Percentiles rank a stretch among this genome's conserved stretches.
phyloP scores from a whole-genome alignment of 1,140 invertebrate genomes.

The Scaptomyza pallida region DNA sequence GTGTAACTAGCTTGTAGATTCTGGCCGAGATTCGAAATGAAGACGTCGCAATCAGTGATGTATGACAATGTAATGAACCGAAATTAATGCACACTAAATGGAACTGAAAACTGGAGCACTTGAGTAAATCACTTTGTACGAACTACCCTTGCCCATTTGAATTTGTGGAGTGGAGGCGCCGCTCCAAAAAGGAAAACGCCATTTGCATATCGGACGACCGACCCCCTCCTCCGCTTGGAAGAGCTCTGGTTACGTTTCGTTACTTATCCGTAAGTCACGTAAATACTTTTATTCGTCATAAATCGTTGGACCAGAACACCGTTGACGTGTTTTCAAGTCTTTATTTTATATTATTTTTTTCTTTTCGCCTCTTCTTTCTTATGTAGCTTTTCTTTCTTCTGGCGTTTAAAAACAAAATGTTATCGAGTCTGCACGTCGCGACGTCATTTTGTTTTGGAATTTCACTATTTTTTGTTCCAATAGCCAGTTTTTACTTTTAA shows the following conservation, averaged over 20 bases:
- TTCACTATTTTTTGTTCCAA: constrained; percentile 67
- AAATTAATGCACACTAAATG: constrained; percentile 72
- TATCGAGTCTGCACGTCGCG: constrained; percentile 43
- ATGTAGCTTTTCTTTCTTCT: constrained; percentile 53
- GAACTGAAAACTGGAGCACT: constrained; percentile 68
- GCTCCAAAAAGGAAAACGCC: constrained; percentile 38
- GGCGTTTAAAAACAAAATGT: constrained; percentile 15
- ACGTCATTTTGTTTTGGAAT: constrained; percentile 57
- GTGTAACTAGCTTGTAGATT: constrained; percentile 10
- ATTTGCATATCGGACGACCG: constrained; percentile 34
- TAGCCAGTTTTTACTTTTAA: constrained; percentile 50
- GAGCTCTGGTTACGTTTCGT: constrained; percentile 36
- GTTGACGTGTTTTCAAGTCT: constrained; percentile 63
- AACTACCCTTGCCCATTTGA: constrained; percentile 23
- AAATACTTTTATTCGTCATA: constrained; percentile 74
- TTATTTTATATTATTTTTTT: constrained; percentile 10
- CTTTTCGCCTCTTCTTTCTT: constrained; percentile 23
- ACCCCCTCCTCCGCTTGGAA: constrained; percentile 7
- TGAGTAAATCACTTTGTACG: constrained; percentile 47
- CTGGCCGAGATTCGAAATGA: constrained; percentile 29
- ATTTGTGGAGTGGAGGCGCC: neutral
- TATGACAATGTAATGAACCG: constrained; percentile 79
- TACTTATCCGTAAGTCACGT: constrained; percentile 61
- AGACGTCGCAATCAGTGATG: constrained; percentile 50
- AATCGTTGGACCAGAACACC: constrained; percentile 78